These are phyloP conservation scores for Plagodis dolabraria DNA, from an alignment of 2,888 invertebrate species.

Conservation along the genomic window DNA sequence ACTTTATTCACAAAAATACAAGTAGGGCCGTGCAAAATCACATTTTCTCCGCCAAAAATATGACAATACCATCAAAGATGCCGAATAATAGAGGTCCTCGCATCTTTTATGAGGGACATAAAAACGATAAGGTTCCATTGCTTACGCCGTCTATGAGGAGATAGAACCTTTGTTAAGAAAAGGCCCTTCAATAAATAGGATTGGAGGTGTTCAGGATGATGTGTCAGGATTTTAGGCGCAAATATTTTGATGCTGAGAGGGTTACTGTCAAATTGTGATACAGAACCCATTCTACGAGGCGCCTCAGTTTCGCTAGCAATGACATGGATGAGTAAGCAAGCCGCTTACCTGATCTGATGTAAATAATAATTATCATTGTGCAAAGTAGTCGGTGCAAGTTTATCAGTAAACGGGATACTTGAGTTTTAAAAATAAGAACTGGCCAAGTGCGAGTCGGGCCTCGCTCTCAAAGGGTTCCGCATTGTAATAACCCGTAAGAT, in stretches of 20 bases:
- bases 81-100: slow-evolving; percentile 28
- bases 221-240: slow-evolving; percentile 22
- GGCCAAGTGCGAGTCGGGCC: too few relatives aligned
- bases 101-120: slow-evolving; percentile 34
- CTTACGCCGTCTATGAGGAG: slow-evolving; percentile 22
- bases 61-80: slow-evolving; percentile 39
- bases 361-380: too few relatives aligned
- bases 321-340: too few relatives aligned
- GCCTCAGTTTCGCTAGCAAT: too few relatives aligned
- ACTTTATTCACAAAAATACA: slow-evolving; percentile 25
- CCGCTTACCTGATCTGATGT: too few relatives aligned
- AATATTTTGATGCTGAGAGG: slow-evolving; percentile 26
- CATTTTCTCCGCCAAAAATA: slow-evolving; percentile 36
- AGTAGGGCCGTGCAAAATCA: slow-evolving; percentile 27
- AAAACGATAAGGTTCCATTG: slow-evolving; percentile 37
- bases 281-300: too few relatives aligned
- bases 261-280: neutral
- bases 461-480: too few relatives aligned
- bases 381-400: too few relatives aligned
- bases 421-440: too few relatives aligned
- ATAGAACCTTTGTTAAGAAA: slow-evolving; percentile 29
- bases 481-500: too few relatives aligned
- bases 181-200: slow-evolving; percentile 29
- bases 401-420: too few relatives aligned
- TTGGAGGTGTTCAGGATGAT: slow-evolving; percentile 23